These are phyloP conservation scores for Philopotamus ludificatus DNA, from an alignment of 1,140 invertebrate species.

Conservation along the genomic window DNA sequence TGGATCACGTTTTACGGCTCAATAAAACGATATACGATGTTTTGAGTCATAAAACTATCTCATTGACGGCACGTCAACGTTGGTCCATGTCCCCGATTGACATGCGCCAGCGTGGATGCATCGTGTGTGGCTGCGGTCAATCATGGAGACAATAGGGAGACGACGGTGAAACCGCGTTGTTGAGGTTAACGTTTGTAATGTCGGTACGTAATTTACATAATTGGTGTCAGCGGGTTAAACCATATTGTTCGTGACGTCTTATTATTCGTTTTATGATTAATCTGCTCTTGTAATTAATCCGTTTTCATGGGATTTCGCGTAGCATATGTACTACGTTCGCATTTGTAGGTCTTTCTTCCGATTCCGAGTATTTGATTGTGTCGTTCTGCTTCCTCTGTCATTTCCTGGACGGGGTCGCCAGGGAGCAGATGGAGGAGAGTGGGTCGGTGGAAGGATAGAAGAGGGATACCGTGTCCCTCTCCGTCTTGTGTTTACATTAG, in stretches of 20 bases:
- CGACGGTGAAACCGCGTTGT: background rate
- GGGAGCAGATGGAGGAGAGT: background rate
- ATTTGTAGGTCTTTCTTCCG: background rate
- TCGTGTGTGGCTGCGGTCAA: too few relatives aligned
- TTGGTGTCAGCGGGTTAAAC: too few relatives aligned
- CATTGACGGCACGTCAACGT: too few relatives aligned
- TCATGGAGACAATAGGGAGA: too few relatives aligned
- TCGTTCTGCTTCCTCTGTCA: background rate
- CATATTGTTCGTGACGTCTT: too few relatives aligned
- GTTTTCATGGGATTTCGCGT: background rate
- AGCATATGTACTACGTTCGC: background rate
- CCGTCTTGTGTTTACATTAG: slow-evolving; percentile 34
- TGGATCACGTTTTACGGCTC: too few relatives aligned
- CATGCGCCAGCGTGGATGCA: too few relatives aligned
- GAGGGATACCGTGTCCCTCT: slow-evolving; percentile 4
- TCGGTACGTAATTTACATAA: too few relatives aligned
- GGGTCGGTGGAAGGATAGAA: background rate
- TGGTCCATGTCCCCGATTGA: too few relatives aligned
- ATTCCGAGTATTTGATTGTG: background rate
- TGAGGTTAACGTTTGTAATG: background rate
- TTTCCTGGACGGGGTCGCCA: background rate
- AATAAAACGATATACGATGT: too few relatives aligned
- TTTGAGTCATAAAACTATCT: too few relatives aligned
- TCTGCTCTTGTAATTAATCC: background rate
- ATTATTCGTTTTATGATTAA: background rate